These are phyloP conservation scores for Hypercompe scribonia DNA, from an alignment of 2,888 invertebrate genomes.

Conservation along the genomic window DNA sequence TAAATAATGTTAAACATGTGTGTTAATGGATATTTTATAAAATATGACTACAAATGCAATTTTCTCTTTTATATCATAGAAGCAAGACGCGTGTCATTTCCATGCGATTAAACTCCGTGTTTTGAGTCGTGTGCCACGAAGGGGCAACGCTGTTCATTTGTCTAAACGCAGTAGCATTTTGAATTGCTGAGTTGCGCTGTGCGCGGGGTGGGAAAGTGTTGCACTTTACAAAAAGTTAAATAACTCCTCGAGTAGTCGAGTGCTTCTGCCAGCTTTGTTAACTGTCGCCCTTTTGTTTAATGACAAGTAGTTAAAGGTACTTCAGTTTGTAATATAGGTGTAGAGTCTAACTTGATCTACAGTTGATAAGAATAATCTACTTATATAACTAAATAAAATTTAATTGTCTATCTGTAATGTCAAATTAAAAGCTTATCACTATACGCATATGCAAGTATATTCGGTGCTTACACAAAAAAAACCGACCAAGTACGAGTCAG, in stretches of 20 bases:
- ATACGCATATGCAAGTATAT: too few relatives aligned
- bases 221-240: slow-evolving; percentile 85
- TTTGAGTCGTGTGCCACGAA: slow-evolving; percentile 73
- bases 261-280: slow-evolving; percentile 63
- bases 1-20: too few relatives aligned
- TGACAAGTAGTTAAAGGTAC: slow-evolving; percentile 58
- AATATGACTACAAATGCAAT: neutral
- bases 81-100: slow-evolving; percentile 35
- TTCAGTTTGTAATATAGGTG: slow-evolving; percentile 36
- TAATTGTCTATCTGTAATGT: too few relatives aligned
- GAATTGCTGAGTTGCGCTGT: slow-evolving; percentile 67
- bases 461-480: too few relatives aligned
- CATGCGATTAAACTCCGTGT: slow-evolving; percentile 44
- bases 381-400: too few relatives aligned
- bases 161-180: slow-evolving; percentile 82
- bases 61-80: too few relatives aligned
- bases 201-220: slow-evolving; percentile 83
- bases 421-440: too few relatives aligned
- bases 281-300: slow-evolving; percentile 68
- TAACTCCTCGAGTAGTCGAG: slow-evolving; percentile 69
- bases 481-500: too few relatives aligned
- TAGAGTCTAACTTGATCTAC: neutral
- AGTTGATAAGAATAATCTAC: too few relatives aligned
- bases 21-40: neutral
- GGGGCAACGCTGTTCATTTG: slow-evolving; percentile 85